A percentile compares a stretch with the other conserved stretches of the same genome.
These are phyloP conservation scores for Gymnothorax reevesii DNA, from an alignment of 2,797 vertebrate species.

Conservation along the genomic window DNA sequence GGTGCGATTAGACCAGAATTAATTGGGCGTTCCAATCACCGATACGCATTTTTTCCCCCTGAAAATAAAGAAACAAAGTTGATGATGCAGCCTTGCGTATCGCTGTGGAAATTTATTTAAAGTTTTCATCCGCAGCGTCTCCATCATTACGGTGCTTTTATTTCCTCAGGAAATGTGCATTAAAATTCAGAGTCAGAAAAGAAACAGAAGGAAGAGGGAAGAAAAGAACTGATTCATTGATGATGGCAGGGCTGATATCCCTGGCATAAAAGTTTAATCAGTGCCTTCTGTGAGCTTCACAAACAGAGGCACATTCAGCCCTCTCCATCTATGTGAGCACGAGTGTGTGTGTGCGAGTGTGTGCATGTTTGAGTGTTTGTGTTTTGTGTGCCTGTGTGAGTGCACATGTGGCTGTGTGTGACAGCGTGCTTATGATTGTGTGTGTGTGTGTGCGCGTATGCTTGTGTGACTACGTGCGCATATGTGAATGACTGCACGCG, in stretches of 20 bases:
- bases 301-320: background rate
- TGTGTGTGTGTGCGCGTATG: background rate
- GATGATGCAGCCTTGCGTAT: background rate
- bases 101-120: background rate
- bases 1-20: background rate
- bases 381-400: too few relatives aligned
- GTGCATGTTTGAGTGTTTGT: background rate
- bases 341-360: background rate
- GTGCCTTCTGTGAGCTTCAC: background rate
- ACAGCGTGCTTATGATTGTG: too few relatives aligned
- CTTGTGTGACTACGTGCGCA: background rate
- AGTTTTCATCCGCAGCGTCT: background rate
- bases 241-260: constrained; percentile 15
- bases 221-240: constrained; percentile 11
- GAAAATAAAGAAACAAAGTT: background rate
- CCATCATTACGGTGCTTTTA: background rate
- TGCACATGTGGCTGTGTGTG: too few relatives aligned
- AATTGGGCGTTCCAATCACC: background rate
- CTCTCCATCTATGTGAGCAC: background rate
- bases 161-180: background rate
- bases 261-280: constrained; percentile 16
- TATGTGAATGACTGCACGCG: background rate
- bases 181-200: constrained; percentile 7
- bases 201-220: background rate
- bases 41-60: background rate